Evolutionary conservation across 2,113 vertebrate species (phyloP), one percentile per base, ranked within the genome.

Genomic region (Hydrolagus affinis): DNA sequence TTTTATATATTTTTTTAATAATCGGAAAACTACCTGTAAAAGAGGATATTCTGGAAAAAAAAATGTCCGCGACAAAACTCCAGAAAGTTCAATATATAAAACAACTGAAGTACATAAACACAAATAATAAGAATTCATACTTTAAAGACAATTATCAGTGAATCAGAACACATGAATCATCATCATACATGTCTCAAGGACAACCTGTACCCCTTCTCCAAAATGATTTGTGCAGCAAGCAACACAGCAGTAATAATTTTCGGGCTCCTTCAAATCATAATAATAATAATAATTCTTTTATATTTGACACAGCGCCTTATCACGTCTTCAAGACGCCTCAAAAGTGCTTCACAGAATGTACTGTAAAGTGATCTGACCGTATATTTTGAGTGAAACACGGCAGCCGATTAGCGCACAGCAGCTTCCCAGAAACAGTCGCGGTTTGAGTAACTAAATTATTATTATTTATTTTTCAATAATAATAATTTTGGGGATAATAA

Each of bases 21-120:
- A 83, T 83, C 78, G 66, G 78, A 83, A 83, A 83, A 83, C 78
- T 83, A 83, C 78, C 78, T 83, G 78, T 68, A 83, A 83, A 83
- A 83, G 77, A 80, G 77, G 59, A 64, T 80, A 60, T 10, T 28
- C 78, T 66, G 78, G 62, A 83, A 83, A 62, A 83, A 62, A 76
- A 78, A 83, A 83, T 66, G 78, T 83, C 78, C 30, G 60, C 0
- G 78, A 83, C 60, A 83, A 83, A 83, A 83, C 78, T 83, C 78
- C 78, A 83, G 78, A 83, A 83, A 30, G 64, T 66, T 83, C 78
- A 83, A 83, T 66, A 83, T 83, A 83, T 83, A 83, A 83, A 83
- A 83, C 78, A 83, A 83, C 21, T 83, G 78, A 83, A 83, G 17
- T 83, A 83, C 78, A 78, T 78, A 28, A 83, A 83, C 78, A 83